These are phyloP conservation scores for Teleopsis dalmanni DNA, from an alignment of 1,140 invertebrate species.

Conservation along the genomic window DNA sequence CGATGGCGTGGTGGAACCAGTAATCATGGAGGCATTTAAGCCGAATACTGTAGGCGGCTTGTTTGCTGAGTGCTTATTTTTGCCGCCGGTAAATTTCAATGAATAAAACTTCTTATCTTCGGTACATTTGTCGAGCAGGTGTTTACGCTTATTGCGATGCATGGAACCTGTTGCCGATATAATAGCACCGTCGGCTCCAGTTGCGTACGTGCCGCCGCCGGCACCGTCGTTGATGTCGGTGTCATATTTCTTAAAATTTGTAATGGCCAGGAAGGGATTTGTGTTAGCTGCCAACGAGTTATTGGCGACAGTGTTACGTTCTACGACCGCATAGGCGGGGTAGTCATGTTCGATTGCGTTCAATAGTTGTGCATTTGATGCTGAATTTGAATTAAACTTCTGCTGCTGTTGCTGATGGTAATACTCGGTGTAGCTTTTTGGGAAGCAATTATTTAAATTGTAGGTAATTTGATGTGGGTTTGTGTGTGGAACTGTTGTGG, in stretches of 20 bases:
- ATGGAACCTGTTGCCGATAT: constrained; percentile 9
- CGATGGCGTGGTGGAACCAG: not conserved
- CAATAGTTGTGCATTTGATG: constrained; percentile 13
- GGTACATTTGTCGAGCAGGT: constrained; percentile 7
- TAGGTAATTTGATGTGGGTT: constrained; percentile 25
- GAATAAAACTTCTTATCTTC: constrained; percentile 41
- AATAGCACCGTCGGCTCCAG: not conserved
- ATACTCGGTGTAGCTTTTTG: constrained; percentile 33
- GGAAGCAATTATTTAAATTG: constrained; percentile 33
- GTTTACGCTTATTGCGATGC: constrained; percentile 14
- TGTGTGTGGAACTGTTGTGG: not conserved
- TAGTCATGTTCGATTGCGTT: constrained; percentile 30
- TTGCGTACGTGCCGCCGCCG: constrained; percentile 10
- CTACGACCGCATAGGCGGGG: constrained; percentile 27
- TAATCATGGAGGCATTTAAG: constrained; percentile 15
- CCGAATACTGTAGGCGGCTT: constrained; percentile 11
- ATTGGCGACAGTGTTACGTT: constrained; percentile 8
- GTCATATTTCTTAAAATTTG: constrained; percentile 31
- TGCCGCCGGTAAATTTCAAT: constrained; percentile 24
- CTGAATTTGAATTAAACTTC: not conserved
- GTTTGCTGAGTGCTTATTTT: constrained; percentile 8
- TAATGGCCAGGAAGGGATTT: constrained; percentile 31
- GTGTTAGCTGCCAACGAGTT: constrained; percentile 13
- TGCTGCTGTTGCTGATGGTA: constrained; percentile 23
- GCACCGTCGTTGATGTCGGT: constrained; percentile 20